Conservation (phyloP, 2,888 invertebrate species). For the Philopedon plagiatum region DNA sequence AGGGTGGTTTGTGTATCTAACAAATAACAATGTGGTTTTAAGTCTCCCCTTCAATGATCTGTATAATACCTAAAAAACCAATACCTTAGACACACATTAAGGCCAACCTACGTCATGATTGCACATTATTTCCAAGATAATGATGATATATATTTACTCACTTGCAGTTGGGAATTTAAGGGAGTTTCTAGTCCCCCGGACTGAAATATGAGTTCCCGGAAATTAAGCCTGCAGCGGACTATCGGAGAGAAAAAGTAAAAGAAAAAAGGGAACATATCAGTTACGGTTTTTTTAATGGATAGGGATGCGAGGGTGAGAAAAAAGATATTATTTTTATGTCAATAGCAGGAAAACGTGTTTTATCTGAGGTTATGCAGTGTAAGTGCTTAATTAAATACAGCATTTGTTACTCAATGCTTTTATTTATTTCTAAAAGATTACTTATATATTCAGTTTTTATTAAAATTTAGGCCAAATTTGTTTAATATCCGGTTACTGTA, state of each 20-base stretch:
- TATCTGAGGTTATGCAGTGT: neutral
- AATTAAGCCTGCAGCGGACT: slow-evolving; percentile 36
- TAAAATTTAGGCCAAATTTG: no score
- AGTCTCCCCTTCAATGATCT: slow-evolving; percentile 16
- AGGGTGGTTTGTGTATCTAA: slow-evolving; percentile 38
- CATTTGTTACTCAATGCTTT: neutral
- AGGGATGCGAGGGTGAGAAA: slow-evolving; percentile 8
- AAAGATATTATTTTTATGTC: slow-evolving; percentile 11
- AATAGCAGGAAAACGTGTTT: neutral
- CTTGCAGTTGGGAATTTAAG: slow-evolving; percentile 33
- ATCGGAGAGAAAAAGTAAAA: slow-evolving; percentile 19
- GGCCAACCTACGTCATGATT: slow-evolving; percentile 35
- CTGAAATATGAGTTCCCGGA: slow-evolving; percentile 43
- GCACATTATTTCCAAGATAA: slow-evolving; percentile 45
- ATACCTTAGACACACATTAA: slow-evolving; percentile 46
- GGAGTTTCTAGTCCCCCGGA: slow-evolving; percentile 16
- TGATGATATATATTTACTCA: slow-evolving; percentile 46
- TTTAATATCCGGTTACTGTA: no score
- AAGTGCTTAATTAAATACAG: neutral
- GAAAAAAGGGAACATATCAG: slow-evolving; percentile 24
- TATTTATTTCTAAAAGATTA: neutral
- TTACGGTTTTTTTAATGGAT: slow-evolving; percentile 33
- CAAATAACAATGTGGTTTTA: slow-evolving; percentile 41
- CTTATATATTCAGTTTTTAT: no score
- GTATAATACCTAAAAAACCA: slow-evolving; percentile 40